Conservation (phyloP, 2,888 invertebrate genomes). For the Mimas tiliae region DNA sequence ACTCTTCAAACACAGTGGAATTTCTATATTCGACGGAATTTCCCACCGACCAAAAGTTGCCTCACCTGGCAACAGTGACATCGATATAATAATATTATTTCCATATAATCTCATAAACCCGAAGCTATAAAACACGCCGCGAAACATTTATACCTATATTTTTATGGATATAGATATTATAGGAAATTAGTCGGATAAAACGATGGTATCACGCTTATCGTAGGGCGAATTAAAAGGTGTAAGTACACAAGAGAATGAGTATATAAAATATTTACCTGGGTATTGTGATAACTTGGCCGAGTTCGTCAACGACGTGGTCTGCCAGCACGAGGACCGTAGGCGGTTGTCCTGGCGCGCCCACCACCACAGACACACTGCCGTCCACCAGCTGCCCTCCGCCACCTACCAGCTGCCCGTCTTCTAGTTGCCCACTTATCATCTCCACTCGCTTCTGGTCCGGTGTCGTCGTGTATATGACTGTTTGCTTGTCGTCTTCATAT, state of each 20-base stretch:
- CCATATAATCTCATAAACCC: constrained; percentile 57
- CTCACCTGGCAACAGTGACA: constrained; percentile 59
- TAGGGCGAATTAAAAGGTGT: neutral
- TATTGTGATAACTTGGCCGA: constrained; percentile 87
- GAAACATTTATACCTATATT: constrained; percentile 40
- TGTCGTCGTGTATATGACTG: constrained; percentile 92
- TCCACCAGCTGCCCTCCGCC: constrained; percentile 79
- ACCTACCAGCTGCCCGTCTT: constrained; percentile 83
- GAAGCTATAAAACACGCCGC: constrained; percentile 57
- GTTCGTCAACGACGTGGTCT: constrained; percentile 89
- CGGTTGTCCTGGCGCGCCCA: constrained; percentile 77
- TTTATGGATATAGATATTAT: constrained; percentile 45
- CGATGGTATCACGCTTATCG: neutral
- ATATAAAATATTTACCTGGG: constrained; percentile 78
- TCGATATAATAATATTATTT: constrained; percentile 55
- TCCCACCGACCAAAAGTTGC: constrained; percentile 54
- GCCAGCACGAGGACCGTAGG: constrained; percentile 89
- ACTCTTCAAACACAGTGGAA: constrained; percentile 28
- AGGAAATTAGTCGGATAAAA: constrained; percentile 39
- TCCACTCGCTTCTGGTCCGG: constrained; percentile 92
- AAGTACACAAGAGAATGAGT: no score
- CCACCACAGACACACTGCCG: constrained; percentile 82
- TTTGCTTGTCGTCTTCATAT: constrained; percentile 93
- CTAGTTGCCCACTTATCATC: constrained; percentile 89
- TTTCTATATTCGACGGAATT: constrained; percentile 51